Conservation (phyloP, 2,888 invertebrate species). For the Nymphalis c-album region DNA sequence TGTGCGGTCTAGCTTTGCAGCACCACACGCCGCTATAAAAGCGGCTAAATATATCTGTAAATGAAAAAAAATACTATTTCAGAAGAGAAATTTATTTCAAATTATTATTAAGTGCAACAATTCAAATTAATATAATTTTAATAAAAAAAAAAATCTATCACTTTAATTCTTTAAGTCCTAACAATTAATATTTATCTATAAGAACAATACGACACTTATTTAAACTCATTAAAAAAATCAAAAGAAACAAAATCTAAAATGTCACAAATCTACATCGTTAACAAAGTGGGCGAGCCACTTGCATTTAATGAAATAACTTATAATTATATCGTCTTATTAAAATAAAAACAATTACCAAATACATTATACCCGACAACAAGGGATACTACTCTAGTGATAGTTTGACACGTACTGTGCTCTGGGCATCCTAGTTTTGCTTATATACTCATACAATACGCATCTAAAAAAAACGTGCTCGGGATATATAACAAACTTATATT, state of each 20-base stretch:
- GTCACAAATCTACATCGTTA: background rate
- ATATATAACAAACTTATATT: conserved; percentile 45
- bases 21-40: conserved; percentile 63
- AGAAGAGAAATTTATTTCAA: background rate
- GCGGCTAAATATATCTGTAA: conserved; percentile 65
- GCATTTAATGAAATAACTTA: background rate
- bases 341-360: conserved; percentile 58
- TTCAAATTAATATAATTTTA: too few species aligned
- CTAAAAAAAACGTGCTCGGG: conserved; percentile 68
- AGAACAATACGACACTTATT: too few species aligned
- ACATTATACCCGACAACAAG: conserved; percentile 51
- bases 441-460: conserved; percentile 69
- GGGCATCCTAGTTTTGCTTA: conserved; percentile 60
- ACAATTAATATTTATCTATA: too few species aligned
- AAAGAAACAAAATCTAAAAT: too few species aligned
- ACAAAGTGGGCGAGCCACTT: background rate
- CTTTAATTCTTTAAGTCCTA: too few species aligned
- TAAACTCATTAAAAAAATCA: too few species aligned
- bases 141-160: too few species aligned
- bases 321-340: conserved; percentile 17
- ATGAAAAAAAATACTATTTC: background rate
- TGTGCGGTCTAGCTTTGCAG: conserved; percentile 63
- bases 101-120: background rate
- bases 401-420: conserved; percentile 61
- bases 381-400: conserved; percentile 55